phyloP scores from a whole-genome alignment of 2,113 vertebrate species.

The Heterochromis multidens region DNA sequence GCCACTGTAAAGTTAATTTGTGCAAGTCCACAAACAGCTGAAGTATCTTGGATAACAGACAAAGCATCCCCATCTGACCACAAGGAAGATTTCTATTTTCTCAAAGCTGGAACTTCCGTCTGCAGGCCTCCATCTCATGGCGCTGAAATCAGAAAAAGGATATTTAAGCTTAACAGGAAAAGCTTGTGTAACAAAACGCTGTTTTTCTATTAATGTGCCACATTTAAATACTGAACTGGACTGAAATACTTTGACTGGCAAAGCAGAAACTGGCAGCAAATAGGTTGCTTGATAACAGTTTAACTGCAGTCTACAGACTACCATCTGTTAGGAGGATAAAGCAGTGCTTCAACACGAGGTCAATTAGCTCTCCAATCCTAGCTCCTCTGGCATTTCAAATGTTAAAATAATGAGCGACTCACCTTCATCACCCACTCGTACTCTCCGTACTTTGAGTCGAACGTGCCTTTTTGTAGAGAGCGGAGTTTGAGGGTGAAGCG shows the following conservation, averaged over 20 bases:
- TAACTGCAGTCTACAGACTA: not conserved
- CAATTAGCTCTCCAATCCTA: no score
- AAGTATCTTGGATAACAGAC: not conserved
- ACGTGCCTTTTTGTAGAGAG: conserved; percentile 96
- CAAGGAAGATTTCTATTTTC: not conserved
- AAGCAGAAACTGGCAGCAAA: not conserved
- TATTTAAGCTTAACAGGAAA: not conserved
- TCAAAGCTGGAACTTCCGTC: conserved; percentile 96
- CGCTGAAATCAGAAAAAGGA: conserved; percentile 79
- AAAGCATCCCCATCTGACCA: not conserved
- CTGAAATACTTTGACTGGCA: not conserved
- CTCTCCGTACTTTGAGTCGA: conserved; percentile 97
- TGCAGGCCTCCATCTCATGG: conserved; percentile 93
- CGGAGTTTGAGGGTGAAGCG: conserved; percentile 96
- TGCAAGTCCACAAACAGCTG: conserved; percentile 3
- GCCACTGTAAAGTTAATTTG: not conserved
- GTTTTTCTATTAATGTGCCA: not conserved
- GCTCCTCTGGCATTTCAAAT: no score
- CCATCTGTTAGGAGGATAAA: not conserved
- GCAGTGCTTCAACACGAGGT: not conserved
- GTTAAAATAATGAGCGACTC: conserved; percentile 15
- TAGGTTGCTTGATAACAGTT: not conserved
- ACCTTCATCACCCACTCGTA: conserved; percentile 99
- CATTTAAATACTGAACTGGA: not conserved
- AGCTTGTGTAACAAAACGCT: accelerated